Evolutionary conservation across 2,113 vertebrate genomes (phyloP).

Genomic region (Scopus umbretta): DNA sequence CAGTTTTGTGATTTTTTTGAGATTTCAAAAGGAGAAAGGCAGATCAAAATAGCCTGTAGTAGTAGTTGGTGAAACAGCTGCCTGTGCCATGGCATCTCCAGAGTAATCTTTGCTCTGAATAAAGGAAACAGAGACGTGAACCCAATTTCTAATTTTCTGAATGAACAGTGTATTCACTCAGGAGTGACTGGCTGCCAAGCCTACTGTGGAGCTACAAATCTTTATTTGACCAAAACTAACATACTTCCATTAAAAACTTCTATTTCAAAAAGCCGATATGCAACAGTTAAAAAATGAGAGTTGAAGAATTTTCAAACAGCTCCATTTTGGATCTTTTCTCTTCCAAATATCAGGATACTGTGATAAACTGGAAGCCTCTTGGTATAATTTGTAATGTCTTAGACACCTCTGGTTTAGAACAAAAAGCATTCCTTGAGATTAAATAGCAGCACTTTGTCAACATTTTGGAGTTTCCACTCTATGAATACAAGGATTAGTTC

Average conservation of each 20-base stretch:
- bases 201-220: not conserved
- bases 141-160: not conserved
- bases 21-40: not conserved
- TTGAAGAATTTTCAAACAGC: not conserved
- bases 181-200: not conserved
- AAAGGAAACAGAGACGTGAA: not conserved
- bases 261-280: not conserved
- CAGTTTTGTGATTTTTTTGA: not conserved
- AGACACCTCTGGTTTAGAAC: not conserved
- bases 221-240: not conserved
- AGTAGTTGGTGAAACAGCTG: not conserved
- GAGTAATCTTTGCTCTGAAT: not conserved
- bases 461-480: conserved; percentile 27
- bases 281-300: not conserved
- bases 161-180: not conserved
- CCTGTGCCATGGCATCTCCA: not conserved
- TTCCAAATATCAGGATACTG: not conserved
- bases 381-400: not conserved
- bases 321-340: not conserved
- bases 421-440: conserved; percentile 47
- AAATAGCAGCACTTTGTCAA: conserved; percentile 32
- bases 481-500: conserved; percentile 6
- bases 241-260: not conserved
- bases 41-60: not conserved
- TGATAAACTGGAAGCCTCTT: not conserved